Evolutionary conservation across 2,113 vertebrate genomes (phyloP), one percentile per base, ranked within the genome.

Genomic region (Cephalophus harveyi): DNA sequence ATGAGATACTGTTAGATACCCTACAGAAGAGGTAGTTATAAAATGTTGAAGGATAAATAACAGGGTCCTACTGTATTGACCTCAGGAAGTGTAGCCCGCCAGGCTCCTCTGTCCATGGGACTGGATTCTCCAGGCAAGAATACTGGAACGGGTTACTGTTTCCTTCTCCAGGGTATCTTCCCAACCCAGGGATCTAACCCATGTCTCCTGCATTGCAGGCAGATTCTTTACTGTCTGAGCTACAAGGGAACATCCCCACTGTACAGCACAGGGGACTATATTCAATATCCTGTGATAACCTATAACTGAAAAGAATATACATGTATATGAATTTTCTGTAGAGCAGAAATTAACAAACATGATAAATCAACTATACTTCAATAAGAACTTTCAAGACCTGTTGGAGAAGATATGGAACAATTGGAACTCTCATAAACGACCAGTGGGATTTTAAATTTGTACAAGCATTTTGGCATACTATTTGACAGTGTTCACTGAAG

Each of bases 381-480:
- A 33, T 48, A 50, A 79, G 48, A 48, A 6, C 0, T 30, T 48
- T 79, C 19, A 92, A 55, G n/a, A 71, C 5, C 23, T 89, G 3
- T 57, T 89, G 16, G 46, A 62, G 10, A 74, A 21, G 36, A 92
- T 55, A 52, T 25, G n/a, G 67, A 88, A 83, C 5, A 92, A 85
- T 12, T 86, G 76, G 55, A 62, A 62, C 14, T 46, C 46, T 67
- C 11, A 12, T 64, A 33, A 92, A 79, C 6, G 3, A 79, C 30
- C 30, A 79, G 3, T 48, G 30, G 36, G 25, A 60, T 60, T 86
- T 88, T 81, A 89, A 96, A 92, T 50, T 82, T 85, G 23, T 33
- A 25, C 2, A 94, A 84, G 8, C 16, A 81, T 87, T 40, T 23
- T 76, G 21, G 36, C 82, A 95, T 89, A 62, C 36, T 59, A 25